Evolutionary conservation across 35 echinoderm and acorn worm species (phyloP).

Genomic region (Chiridota heheva): DNA sequence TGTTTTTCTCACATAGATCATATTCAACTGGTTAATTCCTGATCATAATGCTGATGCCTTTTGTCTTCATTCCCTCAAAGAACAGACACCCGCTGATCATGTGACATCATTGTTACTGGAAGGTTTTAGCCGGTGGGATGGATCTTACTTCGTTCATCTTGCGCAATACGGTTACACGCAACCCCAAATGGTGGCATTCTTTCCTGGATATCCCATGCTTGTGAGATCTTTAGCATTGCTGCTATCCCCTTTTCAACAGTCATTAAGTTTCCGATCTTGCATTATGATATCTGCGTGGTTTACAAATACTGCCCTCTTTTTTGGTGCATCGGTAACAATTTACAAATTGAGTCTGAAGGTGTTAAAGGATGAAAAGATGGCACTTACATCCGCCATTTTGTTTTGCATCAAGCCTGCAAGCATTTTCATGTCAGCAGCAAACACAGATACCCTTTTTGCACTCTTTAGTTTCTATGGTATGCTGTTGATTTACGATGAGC

Average conservation of each 20-base stretch:
- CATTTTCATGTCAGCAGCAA: slow-evolving; percentile 80
- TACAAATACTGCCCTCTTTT: slow-evolving; percentile 54
- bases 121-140: slow-evolving; percentile 90
- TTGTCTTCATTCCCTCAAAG: slow-evolving; percentile 27
- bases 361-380: slow-evolving; percentile 45
- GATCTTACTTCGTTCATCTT: slow-evolving; percentile 82
- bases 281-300: slow-evolving; percentile 57
- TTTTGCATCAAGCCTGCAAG: slow-evolving; percentile 95
- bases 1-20: slow-evolving; percentile 60
- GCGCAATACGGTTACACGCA: slow-evolving; percentile 83
- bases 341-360: slow-evolving; percentile 49
- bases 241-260: background rate
- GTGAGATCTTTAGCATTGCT: slow-evolving; percentile 27
- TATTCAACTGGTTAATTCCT: slow-evolving; percentile 68
- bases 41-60: slow-evolving; percentile 91
- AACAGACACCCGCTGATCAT: slow-evolving; percentile 50
- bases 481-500: slow-evolving; percentile 51
- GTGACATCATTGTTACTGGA: slow-evolving; percentile 59
- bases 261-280: slow-evolving; percentile 48
- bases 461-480: slow-evolving; percentile 56
- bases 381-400: slow-evolving; percentile 53
- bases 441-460: slow-evolving; percentile 79
- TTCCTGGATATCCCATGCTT: slow-evolving; percentile 66
- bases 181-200: slow-evolving; percentile 87
- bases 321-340: slow-evolving; percentile 20